Percentiles rank a stretch among this genome's conserved stretches.
These are phyloP conservation scores for Melieria omissa DNA, from an alignment of 2,888 invertebrate species.

Conservation along the genomic window DNA sequence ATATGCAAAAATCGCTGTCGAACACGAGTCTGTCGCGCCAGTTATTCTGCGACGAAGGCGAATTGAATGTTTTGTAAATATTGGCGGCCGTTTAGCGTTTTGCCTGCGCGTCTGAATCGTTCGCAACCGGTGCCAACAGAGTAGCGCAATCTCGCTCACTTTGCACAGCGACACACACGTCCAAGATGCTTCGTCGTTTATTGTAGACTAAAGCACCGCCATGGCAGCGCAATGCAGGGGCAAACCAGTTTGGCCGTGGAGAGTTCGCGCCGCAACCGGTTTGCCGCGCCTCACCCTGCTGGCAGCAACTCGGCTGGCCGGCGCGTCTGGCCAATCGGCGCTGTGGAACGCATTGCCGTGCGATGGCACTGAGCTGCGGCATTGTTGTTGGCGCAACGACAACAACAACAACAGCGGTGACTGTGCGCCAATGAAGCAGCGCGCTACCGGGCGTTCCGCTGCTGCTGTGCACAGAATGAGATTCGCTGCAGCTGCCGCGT, in stretches of 20 bases:
- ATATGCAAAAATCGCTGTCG: too few species aligned
- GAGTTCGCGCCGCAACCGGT: conserved; percentile 14
- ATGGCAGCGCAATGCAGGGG: conserved; percentile 40
- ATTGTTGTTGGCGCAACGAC: conserved; percentile 13
- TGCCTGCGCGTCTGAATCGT: too few species aligned
- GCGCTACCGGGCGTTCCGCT: too few species aligned
- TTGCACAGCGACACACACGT: conserved; percentile 31
- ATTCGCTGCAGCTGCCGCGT: neutral
- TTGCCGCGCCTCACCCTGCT: neutral
- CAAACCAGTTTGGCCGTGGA: conserved; percentile 32
- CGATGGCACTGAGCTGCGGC: conserved; percentile 2
- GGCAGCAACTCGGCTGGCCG: neutral
- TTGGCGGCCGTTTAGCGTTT: conserved; percentile 35
- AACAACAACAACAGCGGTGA: too few species aligned
- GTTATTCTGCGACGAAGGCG: too few species aligned
- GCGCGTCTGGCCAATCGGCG: conserved; percentile 21
- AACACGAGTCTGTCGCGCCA: too few species aligned
- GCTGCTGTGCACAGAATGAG: neutral
- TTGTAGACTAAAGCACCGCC: conserved; percentile 31
- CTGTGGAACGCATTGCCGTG: conserved; percentile 25
- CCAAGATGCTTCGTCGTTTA: conserved; percentile 25
- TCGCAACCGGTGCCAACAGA: too few species aligned
- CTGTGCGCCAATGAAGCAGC: neutral
- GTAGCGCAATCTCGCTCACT: conserved; percentile 18
- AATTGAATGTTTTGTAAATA: neutral